These are phyloP conservation scores for Ischnura elegans DNA, from an alignment of 2,888 invertebrate genomes.

Conservation along the genomic window DNA sequence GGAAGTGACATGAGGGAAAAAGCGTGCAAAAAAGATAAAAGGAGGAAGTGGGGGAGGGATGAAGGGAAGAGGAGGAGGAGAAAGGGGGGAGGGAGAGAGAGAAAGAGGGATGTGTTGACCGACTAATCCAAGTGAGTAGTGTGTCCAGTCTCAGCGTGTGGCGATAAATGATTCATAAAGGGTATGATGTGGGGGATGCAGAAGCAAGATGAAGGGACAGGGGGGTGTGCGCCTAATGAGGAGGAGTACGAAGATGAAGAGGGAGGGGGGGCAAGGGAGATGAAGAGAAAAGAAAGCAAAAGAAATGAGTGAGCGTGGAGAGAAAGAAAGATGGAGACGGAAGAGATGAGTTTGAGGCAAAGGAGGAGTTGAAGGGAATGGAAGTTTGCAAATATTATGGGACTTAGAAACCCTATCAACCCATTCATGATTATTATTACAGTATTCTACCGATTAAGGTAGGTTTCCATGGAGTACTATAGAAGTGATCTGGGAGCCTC, in stretches of 20 bases:
- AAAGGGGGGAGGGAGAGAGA: background rate
- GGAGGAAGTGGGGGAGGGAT: background rate
- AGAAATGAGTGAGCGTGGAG: background rate
- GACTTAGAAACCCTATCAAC: no score
- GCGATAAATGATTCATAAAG: conserved; percentile 61
- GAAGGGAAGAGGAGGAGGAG: background rate
- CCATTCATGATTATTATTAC: no score
- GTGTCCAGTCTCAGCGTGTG: conserved; percentile 45
- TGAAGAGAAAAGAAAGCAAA: background rate
- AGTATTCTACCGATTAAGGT: no score
- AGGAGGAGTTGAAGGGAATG: background rate
- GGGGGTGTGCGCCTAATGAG: no score
- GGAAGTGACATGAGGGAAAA: background rate
- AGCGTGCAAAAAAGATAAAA: background rate
- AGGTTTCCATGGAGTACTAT: no score
- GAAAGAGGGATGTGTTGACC: conserved; percentile 27
- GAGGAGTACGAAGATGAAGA: background rate
- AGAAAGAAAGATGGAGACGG: background rate
- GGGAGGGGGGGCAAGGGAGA: background rate
- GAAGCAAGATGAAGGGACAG: background rate
- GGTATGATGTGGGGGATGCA: background rate
- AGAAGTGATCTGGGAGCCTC: no score
- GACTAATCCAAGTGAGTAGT: conserved; percentile 52
- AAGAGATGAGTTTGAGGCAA: background rate
- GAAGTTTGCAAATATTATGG: no score